Evolutionary conservation across 2,888 invertebrate species (phyloP), one percentile per base, ranked within the genome.

Genomic region (Tiliacea citrago): DNA sequence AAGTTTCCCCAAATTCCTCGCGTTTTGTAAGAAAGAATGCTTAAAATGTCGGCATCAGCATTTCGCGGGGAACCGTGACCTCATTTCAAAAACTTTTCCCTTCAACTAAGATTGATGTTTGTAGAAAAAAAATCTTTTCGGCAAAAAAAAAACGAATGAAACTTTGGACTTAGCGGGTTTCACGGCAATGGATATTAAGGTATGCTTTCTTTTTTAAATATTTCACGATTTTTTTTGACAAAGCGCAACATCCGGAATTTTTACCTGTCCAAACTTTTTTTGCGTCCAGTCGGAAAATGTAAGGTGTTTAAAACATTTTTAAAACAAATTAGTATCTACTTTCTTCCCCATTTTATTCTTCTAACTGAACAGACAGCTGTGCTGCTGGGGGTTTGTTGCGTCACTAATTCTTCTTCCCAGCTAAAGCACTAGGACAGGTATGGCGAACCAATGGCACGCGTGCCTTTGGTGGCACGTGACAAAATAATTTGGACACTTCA

Each of bases 101-200:
- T 91, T 91, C 90, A 91, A 92, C 89, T 89, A 94, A 95, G 95
- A 95, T 95, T 95, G 93, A 95, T 95, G 94, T 92, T 94, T 90
- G 86, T 84, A 81, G 84, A 88, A 93, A 92, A 94, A 91, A 90
- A 86, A 85, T 87, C 87, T 88, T 91, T 88, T 83, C 53, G 24
- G 77, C 63, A 84, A 87, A 71, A 85, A 85, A 85, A 88, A 87
- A 89, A 86, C 86, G 79, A 83, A 87, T 84, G 79, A 68, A 87
- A 87, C 81, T 87, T 88, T 82, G 49, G 79, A 77, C 73, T 83
- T 79, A 66, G 72, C 73, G 29, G 65, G 80, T 76, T 79, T 68
- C 60, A 77, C 76, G 66, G 75, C 75, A 47, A 82, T 81, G 78
- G 83, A 81, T 86, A 79, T 86, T 75, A 81, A 55, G 73, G 76